These are phyloP conservation scores for Papilio demoleus DNA, from an alignment of 2,888 invertebrate species.

Conservation along the genomic window DNA sequence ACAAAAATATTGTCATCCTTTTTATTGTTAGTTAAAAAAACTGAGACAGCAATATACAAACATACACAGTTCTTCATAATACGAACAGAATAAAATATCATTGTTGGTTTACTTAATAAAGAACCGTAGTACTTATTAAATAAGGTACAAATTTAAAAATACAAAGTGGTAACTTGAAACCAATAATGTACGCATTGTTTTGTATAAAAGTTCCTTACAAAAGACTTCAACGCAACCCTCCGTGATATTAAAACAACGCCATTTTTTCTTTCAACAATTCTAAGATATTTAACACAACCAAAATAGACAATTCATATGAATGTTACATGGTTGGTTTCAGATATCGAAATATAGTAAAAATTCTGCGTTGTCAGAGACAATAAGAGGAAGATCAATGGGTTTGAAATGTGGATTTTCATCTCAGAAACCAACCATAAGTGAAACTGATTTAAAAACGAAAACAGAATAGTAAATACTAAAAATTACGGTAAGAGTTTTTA, in stretches of 20 bases:
- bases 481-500: background rate
- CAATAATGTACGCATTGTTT: background rate
- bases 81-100: no score
- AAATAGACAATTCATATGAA: background rate
- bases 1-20: background rate
- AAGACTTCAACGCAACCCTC: constrained; percentile 8
- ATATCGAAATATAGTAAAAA: no score
- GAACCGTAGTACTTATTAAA: background rate
- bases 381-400: no score
- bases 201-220: background rate
- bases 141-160: background rate
- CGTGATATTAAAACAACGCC: background rate
- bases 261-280: background rate
- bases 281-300: background rate
- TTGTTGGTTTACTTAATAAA: no score
- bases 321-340: no score
- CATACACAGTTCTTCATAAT: background rate
- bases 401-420: no score
- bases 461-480: background rate
- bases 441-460: constrained; percentile 1
- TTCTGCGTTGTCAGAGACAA: no score
- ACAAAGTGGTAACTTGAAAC: background rate
- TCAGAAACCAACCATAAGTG: no score
- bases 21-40: background rate
- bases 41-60: background rate